Percentiles rank a stretch among this genome's conserved stretches.
Evolutionary conservation across 1,140 invertebrate genomes (phyloP).

Genomic region (Prorops nasuta): DNA sequence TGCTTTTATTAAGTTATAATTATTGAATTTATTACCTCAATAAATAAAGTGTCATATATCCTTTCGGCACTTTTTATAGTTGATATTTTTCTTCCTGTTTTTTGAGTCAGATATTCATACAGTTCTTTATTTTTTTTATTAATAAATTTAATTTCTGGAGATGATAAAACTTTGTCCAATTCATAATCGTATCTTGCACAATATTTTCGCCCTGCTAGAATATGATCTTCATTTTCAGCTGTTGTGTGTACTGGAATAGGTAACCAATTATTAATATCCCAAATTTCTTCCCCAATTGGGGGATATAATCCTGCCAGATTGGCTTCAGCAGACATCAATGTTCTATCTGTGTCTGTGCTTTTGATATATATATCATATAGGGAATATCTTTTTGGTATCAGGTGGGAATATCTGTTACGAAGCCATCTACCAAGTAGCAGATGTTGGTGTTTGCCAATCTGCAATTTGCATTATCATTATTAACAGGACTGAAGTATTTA

Average conservation of each 20-base stretch:
- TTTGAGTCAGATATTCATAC: conserved; percentile 64
- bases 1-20: no score
- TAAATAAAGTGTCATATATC: conserved; percentile 68
- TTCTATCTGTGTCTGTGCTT: conserved; percentile 85
- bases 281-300: conserved; percentile 60
- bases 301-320: conserved; percentile 83
- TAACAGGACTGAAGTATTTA: no score
- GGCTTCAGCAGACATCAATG: conserved; percentile 83
- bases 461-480: no score
- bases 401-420: conserved; percentile 65
- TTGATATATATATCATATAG: conserved; percentile 66
- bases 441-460: conserved; percentile 78
- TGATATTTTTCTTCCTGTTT: conserved; percentile 61
- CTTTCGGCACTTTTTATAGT: conserved; percentile 59
- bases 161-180: conserved; percentile 57
- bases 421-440: conserved; percentile 77
- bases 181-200: conserved; percentile 68
- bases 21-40: conserved; percentile 58
- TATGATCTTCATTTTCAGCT: conserved; percentile 65
- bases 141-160: conserved; percentile 60
- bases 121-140: conserved; percentile 63
- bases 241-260: conserved; percentile 85
- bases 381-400: conserved; percentile 59
- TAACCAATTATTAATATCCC: conserved; percentile 80
- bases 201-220: conserved; percentile 65